Evolutionary conservation across 1,140 invertebrate species (phyloP), one percentile per base, ranked within the genome.

Genomic region (Diachasma alloeum): DNA sequence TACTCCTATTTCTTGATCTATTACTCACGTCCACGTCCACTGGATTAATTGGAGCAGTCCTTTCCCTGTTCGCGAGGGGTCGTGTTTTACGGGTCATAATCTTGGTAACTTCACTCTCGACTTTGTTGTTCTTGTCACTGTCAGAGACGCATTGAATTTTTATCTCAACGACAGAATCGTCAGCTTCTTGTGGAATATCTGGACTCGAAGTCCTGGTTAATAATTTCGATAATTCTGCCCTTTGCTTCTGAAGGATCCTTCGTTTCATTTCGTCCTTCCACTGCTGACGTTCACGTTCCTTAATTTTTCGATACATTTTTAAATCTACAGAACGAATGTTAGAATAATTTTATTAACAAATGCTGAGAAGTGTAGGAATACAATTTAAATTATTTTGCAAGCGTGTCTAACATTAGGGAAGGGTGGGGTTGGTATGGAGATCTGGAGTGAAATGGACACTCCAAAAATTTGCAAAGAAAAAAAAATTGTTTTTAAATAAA

Each of bases 241-340:
- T 70, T 17, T 89, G 85, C 42, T 85, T 85, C 0, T 22, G 74
- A 42, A 83, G 71, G 69, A 89, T 82, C 77, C 86, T 89, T 19
- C 74, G 79, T 63, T 82, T 86, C 6, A 80, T 83, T 66, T 86
- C 82, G 48, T 87, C 83, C 74, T 85, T 87, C 75, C 83, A 84
- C 53, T 84, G 81, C 66, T 85, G 73, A 37, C 74, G 82, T 42
- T 88, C 83, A 17, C 75, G 81, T 36, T 88, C 82, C 73, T 86
- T 89, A 39, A 88, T 81, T 77, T 89, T 89, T 67, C 83, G 82
- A 4, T 87, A 85, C 6, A 87, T 37, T 66, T 89, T 89, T 26
- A 89, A 82, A 80, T 89, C 88, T 89, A 39, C 26, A 6, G 8
- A 75, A 37, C 10, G 56, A 53, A 80, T 79, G 68, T 71, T 17